Conservation (phyloP, 2,888 invertebrate species). For the Bhutanitis thaidina region DNA sequence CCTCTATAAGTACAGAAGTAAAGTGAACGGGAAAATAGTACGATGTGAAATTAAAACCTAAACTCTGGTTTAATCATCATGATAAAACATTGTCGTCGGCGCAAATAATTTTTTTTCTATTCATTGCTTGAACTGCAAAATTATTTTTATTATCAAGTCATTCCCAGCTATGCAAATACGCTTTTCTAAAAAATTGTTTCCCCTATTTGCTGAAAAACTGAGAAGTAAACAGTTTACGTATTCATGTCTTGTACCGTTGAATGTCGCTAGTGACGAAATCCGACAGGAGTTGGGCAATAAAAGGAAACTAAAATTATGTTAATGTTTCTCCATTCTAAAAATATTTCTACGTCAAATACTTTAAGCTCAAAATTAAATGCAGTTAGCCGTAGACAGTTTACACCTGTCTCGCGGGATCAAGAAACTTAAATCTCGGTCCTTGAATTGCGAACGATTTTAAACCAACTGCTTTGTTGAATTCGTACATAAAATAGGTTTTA, state of each 20-base stretch:
- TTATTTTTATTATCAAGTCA: no score
- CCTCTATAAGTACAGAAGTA: no score
- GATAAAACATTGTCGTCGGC: no score
- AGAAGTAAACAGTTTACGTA: conserved; percentile 32
- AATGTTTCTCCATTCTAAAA: conserved; percentile 31
- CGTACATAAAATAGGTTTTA: neutral
- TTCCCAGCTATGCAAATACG: conserved; percentile 26
- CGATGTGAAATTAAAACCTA: no score
- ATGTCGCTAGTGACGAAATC: conserved; percentile 50
- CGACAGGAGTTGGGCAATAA: conserved; percentile 48
- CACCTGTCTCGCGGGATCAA: conserved; percentile 68
- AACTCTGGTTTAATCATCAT: no score
- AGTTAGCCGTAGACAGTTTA: conserved; percentile 36
- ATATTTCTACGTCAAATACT: conserved; percentile 37
- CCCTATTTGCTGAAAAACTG: conserved; percentile 27
- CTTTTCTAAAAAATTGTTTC: conserved; percentile 33
- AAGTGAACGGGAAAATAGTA: no score
- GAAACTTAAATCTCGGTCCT: conserved; percentile 61
- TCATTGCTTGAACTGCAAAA: no score
- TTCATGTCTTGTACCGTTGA: conserved; percentile 30
- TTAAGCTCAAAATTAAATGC: conserved; percentile 38
- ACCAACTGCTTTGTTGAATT: conserved; percentile 6
- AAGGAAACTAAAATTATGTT: conserved; percentile 43
- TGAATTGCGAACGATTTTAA: conserved; percentile 8
- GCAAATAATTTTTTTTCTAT: no score